Base-by-base conservation (phyloP, 1,140 invertebrate species). In the Heliconius himera region DNA sequence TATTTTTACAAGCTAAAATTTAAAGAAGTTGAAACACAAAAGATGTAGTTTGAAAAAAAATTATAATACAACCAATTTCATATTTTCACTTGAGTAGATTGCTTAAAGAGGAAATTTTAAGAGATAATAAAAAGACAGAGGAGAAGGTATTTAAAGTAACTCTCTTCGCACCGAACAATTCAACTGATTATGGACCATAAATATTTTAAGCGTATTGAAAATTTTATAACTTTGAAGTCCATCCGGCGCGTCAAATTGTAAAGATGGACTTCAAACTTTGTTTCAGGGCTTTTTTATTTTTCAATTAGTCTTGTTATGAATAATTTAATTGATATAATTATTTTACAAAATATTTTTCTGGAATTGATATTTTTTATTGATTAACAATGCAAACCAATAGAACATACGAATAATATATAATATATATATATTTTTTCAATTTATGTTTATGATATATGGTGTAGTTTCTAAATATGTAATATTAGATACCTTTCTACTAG, bases 181-280 rank as follows among this genome's bases (percentile, higher is more conserved):
- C 49, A 8, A 46, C 49, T 22, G 26, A 74, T 74, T 51, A 51
- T 33, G 41, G 74, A 38, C 26, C 22, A 49, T 66, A 76, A 76
- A 76, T 76, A 66, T 66, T 76, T 66, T 76, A 60, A 76, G 56
- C 29, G 18, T 60, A 76, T 66, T 76, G 74, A 66, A 70, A 76
- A 76, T 76, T 76, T 76, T 56, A 76, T 66, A 76, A 76, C 74
- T 66, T 76, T 66, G 74, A 76, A 76, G 56, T 66, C 22, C 38
- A 76, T 9, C 46, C 33, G 74, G 20, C 41, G 56, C 56, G 74
- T 56, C 36, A 76, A 76, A 66, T 76, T 66, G 38, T 26, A 41
- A 36, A 13, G 54, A 66, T 76, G 41, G 60, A 66, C 36, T 36
- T 33, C 56, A 56, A 54, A 74, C 56, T 76, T 66, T 66, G 56